phyloP scores from a whole-genome alignment of 2,888 invertebrate genomes.

The Invenusta paracnida region DNA sequence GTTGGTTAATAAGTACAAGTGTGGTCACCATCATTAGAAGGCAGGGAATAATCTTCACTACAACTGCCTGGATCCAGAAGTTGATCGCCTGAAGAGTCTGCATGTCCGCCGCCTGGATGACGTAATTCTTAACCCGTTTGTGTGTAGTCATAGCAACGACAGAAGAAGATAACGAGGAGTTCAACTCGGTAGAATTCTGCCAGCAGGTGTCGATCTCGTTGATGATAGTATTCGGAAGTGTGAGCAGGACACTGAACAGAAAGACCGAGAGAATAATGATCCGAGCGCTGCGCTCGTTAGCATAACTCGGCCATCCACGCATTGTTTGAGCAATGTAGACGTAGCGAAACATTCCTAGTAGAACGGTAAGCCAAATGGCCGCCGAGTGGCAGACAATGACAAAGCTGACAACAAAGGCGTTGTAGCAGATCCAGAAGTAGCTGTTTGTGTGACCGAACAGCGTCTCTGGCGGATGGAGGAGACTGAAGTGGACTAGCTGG shows the following conservation, averaged over 20 bases:
- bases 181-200: neutral
- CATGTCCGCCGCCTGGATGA: neutral
- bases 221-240: conserved; percentile 75
- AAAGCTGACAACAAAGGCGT: conserved; percentile 77
- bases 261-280: conserved; percentile 77
- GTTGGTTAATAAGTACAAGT: conserved; percentile 59
- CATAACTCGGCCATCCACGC: conserved; percentile 76
- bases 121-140: neutral
- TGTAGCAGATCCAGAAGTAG: conserved; percentile 60
- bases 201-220: conserved; percentile 66
- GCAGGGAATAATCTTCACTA: conserved; percentile 85
- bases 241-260: conserved; percentile 45
- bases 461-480: conserved; percentile 49
- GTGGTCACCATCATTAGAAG: conserved; percentile 72
- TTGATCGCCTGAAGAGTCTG: conserved; percentile 60
- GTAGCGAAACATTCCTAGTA: conserved; percentile 85
- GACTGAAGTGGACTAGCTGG: conserved; percentile 71
- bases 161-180: too few relatives aligned
- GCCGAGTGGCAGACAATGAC: conserved; percentile 81
- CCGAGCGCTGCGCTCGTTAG: conserved; percentile 71
- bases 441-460: conserved; percentile 52
- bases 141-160: neutral
- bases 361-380: conserved; percentile 85
- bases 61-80: conserved; percentile 84
- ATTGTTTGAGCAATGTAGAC: conserved; percentile 70